These are phyloP conservation scores for Xiphophorus birchmanni DNA, from an alignment of 2,797 vertebrate genomes.

Conservation along the genomic window DNA sequence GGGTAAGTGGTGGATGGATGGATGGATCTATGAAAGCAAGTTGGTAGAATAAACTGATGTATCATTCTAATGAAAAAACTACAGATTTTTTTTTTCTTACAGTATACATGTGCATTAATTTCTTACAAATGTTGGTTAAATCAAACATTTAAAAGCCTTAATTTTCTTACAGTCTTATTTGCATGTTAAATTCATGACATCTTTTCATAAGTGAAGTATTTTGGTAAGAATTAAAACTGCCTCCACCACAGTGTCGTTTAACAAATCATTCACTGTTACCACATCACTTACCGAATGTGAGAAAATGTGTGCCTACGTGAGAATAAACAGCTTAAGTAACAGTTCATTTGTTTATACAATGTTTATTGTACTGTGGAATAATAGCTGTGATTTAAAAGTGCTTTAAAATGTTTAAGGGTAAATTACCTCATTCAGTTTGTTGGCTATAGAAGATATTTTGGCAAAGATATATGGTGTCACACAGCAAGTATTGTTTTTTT, in stretches of 20 bases:
- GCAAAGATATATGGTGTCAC: too few relatives aligned
- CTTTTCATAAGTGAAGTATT: slow-evolving; percentile 17
- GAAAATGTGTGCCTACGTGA: not conserved
- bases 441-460: not conserved
- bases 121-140: slow-evolving; percentile 23
- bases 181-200: not conserved
- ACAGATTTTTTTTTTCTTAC: not conserved
- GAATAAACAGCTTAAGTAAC: not conserved
- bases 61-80: not conserved
- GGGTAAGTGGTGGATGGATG: too few relatives aligned
- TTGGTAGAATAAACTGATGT: not conserved
- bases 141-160: slow-evolving; percentile 7
- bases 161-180: not conserved
- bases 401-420: not conserved
- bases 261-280: slow-evolving; percentile 29
- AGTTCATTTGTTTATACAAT: not conserved
- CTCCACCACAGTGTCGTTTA: slow-evolving; percentile 23
- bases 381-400: not conserved
- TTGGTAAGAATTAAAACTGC: slow-evolving; percentile 25
- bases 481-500: not conserved
- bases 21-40: too few relatives aligned
- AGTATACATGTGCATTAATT: not conserved
- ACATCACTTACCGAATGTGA: slow-evolving; percentile 19
- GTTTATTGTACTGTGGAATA: not conserved
- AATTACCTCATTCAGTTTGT: not conserved